Base-by-base conservation (phyloP, 2,113 vertebrate species). In the Aegypius monachus region DNA sequence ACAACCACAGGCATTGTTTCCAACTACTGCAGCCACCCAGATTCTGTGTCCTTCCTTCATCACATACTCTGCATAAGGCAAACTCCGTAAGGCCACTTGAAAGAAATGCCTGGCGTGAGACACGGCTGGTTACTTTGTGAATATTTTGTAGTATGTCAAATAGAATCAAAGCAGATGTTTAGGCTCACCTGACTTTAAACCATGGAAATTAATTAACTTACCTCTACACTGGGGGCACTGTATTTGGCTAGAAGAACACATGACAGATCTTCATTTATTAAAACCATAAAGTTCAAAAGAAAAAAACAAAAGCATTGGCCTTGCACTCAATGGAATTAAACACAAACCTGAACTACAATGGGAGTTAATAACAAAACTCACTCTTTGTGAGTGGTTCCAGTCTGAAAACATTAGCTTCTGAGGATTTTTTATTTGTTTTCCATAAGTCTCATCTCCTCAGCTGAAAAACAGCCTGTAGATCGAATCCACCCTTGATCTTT, bases 1-100 rank as follows among this genome's bases (percentile, higher is more conserved):
- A 59, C 17, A 63, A 2, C 2, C 7, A 26, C 7, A 2, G 14
- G 1, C 50, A n/a, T 29, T 58, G 11, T 53, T 71, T 92, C 42
- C 0, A 0, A 1, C 21, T 68, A 11, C 23, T 56, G 31, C 36
- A 66, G 4, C 23, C 50, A 73, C 16, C 1, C n/a, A 47, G 40
- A 26, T 56, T 68, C 22, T n/a, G 10, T 52, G 25, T 61, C 32
- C 38, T 85, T 77, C 25, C 36, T 81, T 87, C 26, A 15, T 23
- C 20, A 13, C 1, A 0, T 16, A 21, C 38, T 70, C 34, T 1
- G 1, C 13, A 56, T 29, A 3, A 18, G 27, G 10, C 27, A 85
- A 81, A 34, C 16, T 53, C 45, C 2, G 0, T 20, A 53, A 81
- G n/a, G 15, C 11, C 38, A 55, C 52, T 31, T 55, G 42, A 53